Evolutionary conservation across 2,888 invertebrate species (phyloP), one percentile per base, ranked within the genome.

Genomic region (Ectemnius cavifrons): DNA sequence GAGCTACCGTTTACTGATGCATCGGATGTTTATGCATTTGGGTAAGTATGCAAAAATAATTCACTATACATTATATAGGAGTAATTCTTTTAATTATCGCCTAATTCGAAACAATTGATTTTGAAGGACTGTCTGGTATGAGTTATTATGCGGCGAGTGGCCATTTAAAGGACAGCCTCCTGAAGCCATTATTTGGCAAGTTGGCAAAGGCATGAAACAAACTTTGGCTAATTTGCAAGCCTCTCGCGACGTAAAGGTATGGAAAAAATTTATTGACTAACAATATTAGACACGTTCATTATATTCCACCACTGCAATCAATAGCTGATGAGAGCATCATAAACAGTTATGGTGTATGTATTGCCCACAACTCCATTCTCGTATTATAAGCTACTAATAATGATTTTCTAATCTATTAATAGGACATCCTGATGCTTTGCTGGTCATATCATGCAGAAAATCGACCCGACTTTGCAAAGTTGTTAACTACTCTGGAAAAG

Each of bases 11-110:
- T 99, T 92, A 95, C 97, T 67, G 95, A 95, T 90, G 94, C 95
- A 72, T 97, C 98, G 1, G 99, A 99, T 91, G 96, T 99, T 45
- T 99, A 98, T 92, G 98, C 99, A 57, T 99, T 99, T 92, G 99
- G 98, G 97, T 98, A 91, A 91, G 93, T 92, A 20, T 5, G 28
- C 60, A 52, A 4, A 60, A 45, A 27, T 63, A 6, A 27, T n/a
- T 56, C 11, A 13, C 57, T 8, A 57, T 58, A 69, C 57, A 63
- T 57, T 67, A 28, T 49, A 52, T 61, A 13, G 45, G 46, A 13
- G 13, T 57, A 37, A 1, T 37, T 4, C 5, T 1, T 37, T 37
- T 16, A 52, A 52, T 11, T 45, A 23, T 5, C 45, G 16, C 18
- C 45, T 56, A 57, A 68, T 57, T 46, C 11, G 45, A 56, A 56